Evolutionary conservation across 2,113 vertebrate genomes (phyloP).

Genomic region (Gambusia holbrooki): DNA sequence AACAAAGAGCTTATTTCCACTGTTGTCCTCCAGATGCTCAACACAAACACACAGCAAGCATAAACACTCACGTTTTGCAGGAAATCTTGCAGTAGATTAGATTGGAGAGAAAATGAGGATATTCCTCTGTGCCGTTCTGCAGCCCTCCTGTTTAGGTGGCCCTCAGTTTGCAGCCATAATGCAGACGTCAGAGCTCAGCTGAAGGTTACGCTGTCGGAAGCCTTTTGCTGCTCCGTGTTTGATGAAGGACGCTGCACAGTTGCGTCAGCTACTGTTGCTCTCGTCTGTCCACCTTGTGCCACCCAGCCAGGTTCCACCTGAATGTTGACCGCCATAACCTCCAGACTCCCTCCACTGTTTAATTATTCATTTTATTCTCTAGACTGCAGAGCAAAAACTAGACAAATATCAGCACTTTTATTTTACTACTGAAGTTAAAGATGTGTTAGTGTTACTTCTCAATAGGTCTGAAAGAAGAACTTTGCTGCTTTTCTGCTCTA

Average conservation of each 20-base stretch:
- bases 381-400: slow-evolving; percentile 16
- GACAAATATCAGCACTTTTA: background rate
- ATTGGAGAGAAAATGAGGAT: background rate
- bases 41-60: background rate
- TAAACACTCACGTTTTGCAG: background rate
- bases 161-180: slow-evolving; percentile 44
- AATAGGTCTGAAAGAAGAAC: no score
- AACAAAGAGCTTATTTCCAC: background rate
- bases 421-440: no score
- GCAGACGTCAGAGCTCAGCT: slow-evolving; percentile 66
- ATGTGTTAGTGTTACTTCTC: no score
- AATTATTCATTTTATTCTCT: slow-evolving; percentile 26
- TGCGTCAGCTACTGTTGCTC: slow-evolving; percentile 56
- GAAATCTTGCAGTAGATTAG: background rate
- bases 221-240: slow-evolving; percentile 66
- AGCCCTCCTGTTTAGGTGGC: slow-evolving; percentile 25
- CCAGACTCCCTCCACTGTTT: slow-evolving; percentile 31
- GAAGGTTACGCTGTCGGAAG: slow-evolving; percentile 69
- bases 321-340: slow-evolving; percentile 54
- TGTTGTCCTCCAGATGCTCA: background rate
- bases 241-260: slow-evolving; percentile 70
- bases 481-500: background rate
- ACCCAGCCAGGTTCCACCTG: slow-evolving; percentile 27
- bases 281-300: slow-evolving; percentile 24
- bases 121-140: background rate